phyloP scores from a whole-genome alignment of 1,140 invertebrate genomes.

The Leguminivora glycinivorella region DNA sequence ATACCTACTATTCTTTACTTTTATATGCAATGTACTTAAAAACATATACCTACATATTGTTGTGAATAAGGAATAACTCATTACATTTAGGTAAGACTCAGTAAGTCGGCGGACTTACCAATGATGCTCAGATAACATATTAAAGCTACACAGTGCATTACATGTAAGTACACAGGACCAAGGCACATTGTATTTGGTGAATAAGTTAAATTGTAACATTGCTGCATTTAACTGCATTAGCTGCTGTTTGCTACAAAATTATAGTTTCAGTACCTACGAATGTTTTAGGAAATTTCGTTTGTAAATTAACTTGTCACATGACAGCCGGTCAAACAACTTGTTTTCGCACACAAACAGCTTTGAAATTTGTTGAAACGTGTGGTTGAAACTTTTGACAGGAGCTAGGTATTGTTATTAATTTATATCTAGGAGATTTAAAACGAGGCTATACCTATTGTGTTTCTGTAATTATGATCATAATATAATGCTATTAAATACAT shows the following conservation, averaged over 20 bases:
- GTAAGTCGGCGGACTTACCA: not conserved
- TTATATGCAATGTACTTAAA: too few species aligned
- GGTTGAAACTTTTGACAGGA: too few species aligned
- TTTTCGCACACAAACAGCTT: too few species aligned
- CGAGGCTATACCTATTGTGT: too few species aligned
- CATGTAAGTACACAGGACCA: not conserved
- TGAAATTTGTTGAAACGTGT: too few species aligned
- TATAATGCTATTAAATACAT: too few species aligned
- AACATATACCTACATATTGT: not conserved
- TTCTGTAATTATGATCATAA: too few species aligned
- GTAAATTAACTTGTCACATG: not conserved
- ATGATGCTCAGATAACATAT: not conserved
- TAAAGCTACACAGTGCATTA: too few species aligned
- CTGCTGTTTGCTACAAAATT: not conserved
- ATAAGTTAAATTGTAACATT: not conserved
- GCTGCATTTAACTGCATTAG: not conserved
- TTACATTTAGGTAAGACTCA: not conserved
- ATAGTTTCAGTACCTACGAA: not conserved
- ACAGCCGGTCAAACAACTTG: not conserved
- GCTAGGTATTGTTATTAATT: too few species aligned
- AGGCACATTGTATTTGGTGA: not conserved
- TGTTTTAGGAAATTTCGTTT: not conserved
- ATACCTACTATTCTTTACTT: too few species aligned
- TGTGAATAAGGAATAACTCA: not conserved
- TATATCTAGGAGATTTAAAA: too few species aligned